A percentile compares a stretch with the other conserved stretches of the same genome.
Evolutionary conservation across 2,113 vertebrate genomes (phyloP).

Genomic region (Odobenus rosmarus): DNA sequence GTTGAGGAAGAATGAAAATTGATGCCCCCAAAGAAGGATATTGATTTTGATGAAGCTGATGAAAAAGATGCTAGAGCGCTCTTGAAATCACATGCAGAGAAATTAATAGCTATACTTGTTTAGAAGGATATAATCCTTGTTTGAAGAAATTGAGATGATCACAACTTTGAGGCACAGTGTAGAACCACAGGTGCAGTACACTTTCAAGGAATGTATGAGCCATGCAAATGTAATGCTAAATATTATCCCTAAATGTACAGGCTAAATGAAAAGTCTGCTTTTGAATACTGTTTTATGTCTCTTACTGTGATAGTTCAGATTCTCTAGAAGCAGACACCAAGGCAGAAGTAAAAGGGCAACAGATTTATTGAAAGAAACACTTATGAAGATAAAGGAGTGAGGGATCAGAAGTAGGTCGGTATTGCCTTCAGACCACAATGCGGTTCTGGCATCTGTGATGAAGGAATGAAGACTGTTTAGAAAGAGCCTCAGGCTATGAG

Average conservation of each 20-base stretch:
- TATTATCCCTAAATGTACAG: neutral
- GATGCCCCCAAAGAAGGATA: neutral
- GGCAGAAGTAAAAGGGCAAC: neutral
- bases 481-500: neutral
- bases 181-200: neutral
- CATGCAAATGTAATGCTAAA: neutral
- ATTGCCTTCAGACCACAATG: neutral
- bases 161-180: neutral
- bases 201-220: neutral
- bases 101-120: neutral
- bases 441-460: neutral
- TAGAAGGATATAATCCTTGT: neutral
- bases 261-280: neutral
- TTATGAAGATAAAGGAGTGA: neutral
- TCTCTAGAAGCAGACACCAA: neutral
- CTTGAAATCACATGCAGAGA: neutral
- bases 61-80: neutral
- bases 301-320: neutral
- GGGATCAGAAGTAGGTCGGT: accelerated
- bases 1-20: neutral
- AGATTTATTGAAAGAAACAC: neutral
- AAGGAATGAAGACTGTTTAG: neutral
- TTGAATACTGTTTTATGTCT: neutral
- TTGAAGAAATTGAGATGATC: neutral
- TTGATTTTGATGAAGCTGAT: neutral